Percentiles rank a stretch among this genome's conserved stretches.
phyloP scores from a whole-genome alignment of 2,113 vertebrate genomes.

The Alectura lathami region DNA sequence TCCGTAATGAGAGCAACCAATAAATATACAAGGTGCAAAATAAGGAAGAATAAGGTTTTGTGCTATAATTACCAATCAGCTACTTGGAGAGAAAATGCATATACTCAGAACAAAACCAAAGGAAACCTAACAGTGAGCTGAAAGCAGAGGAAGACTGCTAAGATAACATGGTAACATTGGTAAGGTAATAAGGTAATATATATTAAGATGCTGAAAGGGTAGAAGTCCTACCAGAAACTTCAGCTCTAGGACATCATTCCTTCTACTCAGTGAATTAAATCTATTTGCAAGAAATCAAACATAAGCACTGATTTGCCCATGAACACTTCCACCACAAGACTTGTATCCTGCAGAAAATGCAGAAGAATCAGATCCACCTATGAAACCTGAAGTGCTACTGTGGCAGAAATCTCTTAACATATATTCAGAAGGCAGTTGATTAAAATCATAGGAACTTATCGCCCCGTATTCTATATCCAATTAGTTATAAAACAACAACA shows the following conservation, averaged over 20 bases:
- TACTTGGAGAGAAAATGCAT: neutral
- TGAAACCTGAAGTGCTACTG: neutral
- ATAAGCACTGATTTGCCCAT: too few species aligned
- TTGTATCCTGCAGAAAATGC: neutral
- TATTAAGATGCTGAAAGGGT: neutral
- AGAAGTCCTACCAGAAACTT: neutral
- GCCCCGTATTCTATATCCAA: neutral
- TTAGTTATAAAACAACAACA: neutral
- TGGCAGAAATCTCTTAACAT: neutral
- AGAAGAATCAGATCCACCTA: neutral
- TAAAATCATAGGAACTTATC: neutral
- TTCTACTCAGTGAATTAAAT: neutral
- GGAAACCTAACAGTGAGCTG: neutral
- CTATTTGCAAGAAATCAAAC: neutral
- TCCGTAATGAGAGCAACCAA: neutral
- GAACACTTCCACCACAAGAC: neutral
- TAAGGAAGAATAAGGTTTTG: accelerated
- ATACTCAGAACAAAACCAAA: neutral
- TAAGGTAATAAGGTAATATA: neutral
- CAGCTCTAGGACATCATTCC: neutral
- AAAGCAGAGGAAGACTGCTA: neutral
- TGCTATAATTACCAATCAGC: neutral
- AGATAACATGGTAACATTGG: neutral
- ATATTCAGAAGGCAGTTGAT: neutral
- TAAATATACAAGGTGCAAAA: neutral